Evolutionary conservation across 2,113 vertebrate species (phyloP).

Genomic region (Vireo altiloquus): DNA sequence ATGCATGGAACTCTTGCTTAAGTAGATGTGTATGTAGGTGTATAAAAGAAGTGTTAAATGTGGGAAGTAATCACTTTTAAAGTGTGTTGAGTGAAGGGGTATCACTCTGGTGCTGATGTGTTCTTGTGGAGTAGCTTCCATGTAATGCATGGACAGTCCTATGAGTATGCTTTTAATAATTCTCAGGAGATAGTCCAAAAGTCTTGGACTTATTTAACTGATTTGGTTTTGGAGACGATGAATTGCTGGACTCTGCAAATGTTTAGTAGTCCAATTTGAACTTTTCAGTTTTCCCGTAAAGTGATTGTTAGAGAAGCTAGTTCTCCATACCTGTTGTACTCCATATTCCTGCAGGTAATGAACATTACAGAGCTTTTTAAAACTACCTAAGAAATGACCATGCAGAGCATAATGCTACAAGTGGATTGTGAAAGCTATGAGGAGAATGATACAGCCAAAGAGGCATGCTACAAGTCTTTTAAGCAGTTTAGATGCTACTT

Average conservation of each 20-base stretch:
- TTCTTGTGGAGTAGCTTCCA: neutral
- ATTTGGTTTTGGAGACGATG: neutral
- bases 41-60: neutral
- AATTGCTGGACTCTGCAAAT: neutral
- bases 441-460: neutral
- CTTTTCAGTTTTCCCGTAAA: neutral
- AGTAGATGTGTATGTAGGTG: neutral
- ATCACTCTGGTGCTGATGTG: neutral
- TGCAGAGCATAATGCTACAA: neutral
- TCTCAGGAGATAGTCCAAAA: neutral
- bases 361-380: neutral
- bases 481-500: neutral
- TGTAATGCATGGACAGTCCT: neutral
- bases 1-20: neutral
- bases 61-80: neutral
- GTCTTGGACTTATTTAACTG: neutral
- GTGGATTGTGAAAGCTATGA: neutral
- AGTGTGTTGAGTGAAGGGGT: neutral
- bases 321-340: neutral
- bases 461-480: rapidly evolving
- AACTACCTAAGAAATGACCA: neutral
- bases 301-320: neutral
- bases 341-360: neutral
- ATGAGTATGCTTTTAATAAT: neutral
- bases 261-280: neutral